Percentiles rank a stretch among this genome's conserved stretches.
Evolutionary conservation across 2,113 vertebrate genomes (phyloP).

Genomic region (Aviceda subcristata): DNA sequence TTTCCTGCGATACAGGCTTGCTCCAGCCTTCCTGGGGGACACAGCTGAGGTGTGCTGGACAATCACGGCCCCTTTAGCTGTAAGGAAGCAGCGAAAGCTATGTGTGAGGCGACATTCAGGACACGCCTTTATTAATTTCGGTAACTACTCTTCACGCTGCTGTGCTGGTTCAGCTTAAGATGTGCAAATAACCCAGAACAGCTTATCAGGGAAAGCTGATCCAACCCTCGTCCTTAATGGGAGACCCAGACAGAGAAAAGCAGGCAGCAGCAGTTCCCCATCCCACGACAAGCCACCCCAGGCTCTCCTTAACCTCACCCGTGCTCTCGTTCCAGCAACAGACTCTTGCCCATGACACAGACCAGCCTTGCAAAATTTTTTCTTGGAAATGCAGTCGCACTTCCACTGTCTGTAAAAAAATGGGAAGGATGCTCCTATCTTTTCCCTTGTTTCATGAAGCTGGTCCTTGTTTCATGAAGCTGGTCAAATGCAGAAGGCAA

Average conservation of each 20-base stretch:
- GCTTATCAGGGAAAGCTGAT: background rate
- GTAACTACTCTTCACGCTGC: background rate
- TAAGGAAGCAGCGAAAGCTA: background rate
- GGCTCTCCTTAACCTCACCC: background rate
- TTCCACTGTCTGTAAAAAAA: background rate
- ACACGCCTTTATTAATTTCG: background rate
- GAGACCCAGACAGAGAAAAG: background rate
- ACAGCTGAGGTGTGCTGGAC: background rate
- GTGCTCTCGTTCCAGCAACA: background rate
- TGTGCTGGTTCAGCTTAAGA: background rate
- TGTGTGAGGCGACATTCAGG: background rate
- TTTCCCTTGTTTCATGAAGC: background rate
- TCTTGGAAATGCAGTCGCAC: background rate
- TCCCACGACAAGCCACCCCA: background rate
- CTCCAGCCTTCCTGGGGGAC: background rate
- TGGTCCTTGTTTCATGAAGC: background rate
- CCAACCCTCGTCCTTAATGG: background rate
- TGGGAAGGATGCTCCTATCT: background rate
- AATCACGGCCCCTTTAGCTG: accelerated
- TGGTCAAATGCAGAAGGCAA: background rate
- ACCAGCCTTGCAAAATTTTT: background rate
- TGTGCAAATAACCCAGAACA: background rate
- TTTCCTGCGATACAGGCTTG: background rate
- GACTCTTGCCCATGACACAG: accelerated
- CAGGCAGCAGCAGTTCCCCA: background rate